Conservation (phyloP, 92 coral and sea anemone species). For the Phenganax stokvisi region DNA sequence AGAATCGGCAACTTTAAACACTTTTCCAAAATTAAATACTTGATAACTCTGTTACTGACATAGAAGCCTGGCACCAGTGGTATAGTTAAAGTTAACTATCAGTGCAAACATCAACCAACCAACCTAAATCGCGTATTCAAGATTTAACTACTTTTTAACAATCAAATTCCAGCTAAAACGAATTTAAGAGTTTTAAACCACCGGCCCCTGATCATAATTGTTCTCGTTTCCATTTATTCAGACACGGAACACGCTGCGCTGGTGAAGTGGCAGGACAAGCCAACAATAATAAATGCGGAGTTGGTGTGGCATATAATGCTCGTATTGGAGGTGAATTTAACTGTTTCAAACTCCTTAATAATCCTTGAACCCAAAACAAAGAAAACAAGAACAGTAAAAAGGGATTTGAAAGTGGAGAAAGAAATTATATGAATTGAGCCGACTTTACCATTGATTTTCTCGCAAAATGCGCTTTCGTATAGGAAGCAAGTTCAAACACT, state of each 20-base stretch:
- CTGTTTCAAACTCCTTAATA: not conserved
- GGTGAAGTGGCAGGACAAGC: slow-evolving; percentile 99
- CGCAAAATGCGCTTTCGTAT: too few species aligned
- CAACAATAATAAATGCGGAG: slow-evolving; percentile 93
- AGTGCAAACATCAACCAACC: too few species aligned
- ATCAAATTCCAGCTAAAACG: not conserved
- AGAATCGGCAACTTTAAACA: too few species aligned
- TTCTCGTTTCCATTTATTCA: slow-evolving; percentile 7
- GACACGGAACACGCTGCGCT: slow-evolving; percentile 98
- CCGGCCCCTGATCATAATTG: not conserved
- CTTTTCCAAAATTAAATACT: not conserved
- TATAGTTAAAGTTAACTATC: not conserved
- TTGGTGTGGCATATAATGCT: slow-evolving; percentile 93
- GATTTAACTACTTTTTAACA: too few species aligned
- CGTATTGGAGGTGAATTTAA: slow-evolving; percentile 74
- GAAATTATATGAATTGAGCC: not conserved
- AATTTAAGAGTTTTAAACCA: not conserved
- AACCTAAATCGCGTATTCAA: too few species aligned
- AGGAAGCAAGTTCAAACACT: too few species aligned
- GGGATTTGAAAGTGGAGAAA: not conserved
- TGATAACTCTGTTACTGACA: not conserved
- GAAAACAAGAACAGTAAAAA: not conserved
- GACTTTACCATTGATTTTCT: too few species aligned
- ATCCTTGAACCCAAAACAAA: not conserved
- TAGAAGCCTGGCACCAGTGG: not conserved